Conservation (phyloP, 2,113 vertebrate species). For the Psephotus haematonotus region DNA sequence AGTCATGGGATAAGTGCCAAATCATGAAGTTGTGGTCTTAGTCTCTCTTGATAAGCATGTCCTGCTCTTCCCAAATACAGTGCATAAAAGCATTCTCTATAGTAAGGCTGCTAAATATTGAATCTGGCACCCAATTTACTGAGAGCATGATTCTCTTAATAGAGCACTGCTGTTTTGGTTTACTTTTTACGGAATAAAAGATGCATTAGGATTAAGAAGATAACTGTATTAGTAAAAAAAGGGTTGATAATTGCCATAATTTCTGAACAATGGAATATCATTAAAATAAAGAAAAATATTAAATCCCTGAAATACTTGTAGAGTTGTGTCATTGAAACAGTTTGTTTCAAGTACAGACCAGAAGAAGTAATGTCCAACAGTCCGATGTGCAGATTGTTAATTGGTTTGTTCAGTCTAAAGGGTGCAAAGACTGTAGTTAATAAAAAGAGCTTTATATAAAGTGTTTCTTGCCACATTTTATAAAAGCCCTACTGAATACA, state of each 20-base stretch:
- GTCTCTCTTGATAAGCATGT: neutral
- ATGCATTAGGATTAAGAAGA: neutral
- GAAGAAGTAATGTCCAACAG: neutral
- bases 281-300: neutral
- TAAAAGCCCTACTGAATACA: neutral
- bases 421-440: neutral
- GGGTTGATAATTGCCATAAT: neutral
- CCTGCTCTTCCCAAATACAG: neutral
- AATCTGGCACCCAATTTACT: neutral
- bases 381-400: neutral
- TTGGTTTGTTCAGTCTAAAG: neutral
- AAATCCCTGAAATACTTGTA: neutral
- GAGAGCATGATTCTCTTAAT: neutral
- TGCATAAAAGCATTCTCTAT: neutral
- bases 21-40: neutral
- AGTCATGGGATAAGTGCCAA: fast-evolving
- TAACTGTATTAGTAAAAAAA: neutral
- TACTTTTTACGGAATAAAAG: neutral
- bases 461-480: neutral
- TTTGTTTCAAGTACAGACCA: neutral
- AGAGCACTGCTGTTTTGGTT: neutral
- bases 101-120: neutral
- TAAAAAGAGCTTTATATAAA: neutral
- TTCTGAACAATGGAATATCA: neutral
- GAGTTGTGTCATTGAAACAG: neutral